Evolutionary conservation across 2,797 vertebrate species (phyloP).

Genomic region (Darevskia mixta): DNA sequence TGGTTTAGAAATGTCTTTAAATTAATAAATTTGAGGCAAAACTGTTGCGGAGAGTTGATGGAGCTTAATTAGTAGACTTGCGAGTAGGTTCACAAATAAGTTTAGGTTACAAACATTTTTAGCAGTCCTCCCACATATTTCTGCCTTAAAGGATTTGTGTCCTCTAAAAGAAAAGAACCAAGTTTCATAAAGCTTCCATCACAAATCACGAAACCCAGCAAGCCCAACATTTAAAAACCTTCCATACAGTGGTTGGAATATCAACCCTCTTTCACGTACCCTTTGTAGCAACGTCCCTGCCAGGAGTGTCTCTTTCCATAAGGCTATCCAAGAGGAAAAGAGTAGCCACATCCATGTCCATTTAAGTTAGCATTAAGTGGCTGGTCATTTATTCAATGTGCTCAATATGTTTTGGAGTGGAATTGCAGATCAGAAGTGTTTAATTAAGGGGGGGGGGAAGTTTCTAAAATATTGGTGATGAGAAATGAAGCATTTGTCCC

Average conservation of each 20-base stretch:
- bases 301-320: neutral
- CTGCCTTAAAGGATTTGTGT: neutral
- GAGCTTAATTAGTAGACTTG: neutral
- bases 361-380: too few species aligned
- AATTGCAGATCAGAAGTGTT: neutral
- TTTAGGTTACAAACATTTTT: neutral
- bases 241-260: neutral
- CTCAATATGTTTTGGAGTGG: neutral
- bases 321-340: neutral
- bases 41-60: neutral
- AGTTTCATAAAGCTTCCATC: neutral
- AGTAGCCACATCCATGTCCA: neutral
- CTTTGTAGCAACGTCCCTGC: neutral
- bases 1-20: neutral
- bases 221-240: neutral
- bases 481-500: neutral
- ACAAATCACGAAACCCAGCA: neutral
- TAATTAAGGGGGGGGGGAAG: too few species aligned
- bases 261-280: neutral
- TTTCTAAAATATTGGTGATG: neutral
- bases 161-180: neutral
- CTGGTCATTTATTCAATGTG: too few species aligned
- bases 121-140: too few species aligned
- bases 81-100: neutral
- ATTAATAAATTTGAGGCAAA: neutral